These are phyloP conservation scores for Gadus chalcogrammus DNA, from an alignment of 2,113 vertebrate species.

Conservation along the genomic window DNA sequence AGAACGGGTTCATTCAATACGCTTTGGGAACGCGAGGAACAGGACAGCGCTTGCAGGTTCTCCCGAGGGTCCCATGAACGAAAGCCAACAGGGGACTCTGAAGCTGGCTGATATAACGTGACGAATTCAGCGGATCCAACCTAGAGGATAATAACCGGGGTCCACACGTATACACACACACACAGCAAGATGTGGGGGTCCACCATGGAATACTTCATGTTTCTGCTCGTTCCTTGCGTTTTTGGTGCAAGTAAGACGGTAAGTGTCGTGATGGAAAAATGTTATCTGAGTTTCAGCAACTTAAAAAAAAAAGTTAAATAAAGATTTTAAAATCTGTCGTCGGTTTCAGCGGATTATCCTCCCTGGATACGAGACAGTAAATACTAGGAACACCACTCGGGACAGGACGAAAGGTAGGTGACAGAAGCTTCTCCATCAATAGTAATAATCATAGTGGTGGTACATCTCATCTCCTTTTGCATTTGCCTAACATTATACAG, in stretches of 20 bases:
- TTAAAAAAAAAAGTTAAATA: no score
- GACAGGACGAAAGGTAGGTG: conserved; percentile 50
- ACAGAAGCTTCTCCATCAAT: no score
- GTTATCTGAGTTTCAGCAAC: background rate
- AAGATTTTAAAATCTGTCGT: background rate
- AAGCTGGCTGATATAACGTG: conserved; percentile 55
- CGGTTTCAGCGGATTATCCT: conserved; percentile 46
- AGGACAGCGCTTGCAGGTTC: conserved; percentile 58
- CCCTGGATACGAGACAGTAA: conserved; percentile 23
- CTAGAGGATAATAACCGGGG: no score
- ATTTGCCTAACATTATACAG: no score
- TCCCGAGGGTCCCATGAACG: conserved; percentile 50
- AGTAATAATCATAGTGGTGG: no score
- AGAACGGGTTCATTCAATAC: conserved; percentile 59
- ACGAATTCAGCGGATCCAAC: conserved; percentile 21
- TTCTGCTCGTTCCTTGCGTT: conserved; percentile 48
- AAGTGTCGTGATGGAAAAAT: conserved; percentile 34
- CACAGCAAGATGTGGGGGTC: background rate
- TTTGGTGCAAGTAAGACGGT: conserved; percentile 44
- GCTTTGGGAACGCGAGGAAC: conserved; percentile 40
- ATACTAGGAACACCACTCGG: conserved; percentile 20
- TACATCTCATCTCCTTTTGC: no score
- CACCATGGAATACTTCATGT: conserved; percentile 19
- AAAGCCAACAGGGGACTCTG: conserved; percentile 31
- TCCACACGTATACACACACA: no score